These are phyloP conservation scores for Crax fasciolata DNA, from an alignment of 2,797 vertebrate species.

Conservation along the genomic window DNA sequence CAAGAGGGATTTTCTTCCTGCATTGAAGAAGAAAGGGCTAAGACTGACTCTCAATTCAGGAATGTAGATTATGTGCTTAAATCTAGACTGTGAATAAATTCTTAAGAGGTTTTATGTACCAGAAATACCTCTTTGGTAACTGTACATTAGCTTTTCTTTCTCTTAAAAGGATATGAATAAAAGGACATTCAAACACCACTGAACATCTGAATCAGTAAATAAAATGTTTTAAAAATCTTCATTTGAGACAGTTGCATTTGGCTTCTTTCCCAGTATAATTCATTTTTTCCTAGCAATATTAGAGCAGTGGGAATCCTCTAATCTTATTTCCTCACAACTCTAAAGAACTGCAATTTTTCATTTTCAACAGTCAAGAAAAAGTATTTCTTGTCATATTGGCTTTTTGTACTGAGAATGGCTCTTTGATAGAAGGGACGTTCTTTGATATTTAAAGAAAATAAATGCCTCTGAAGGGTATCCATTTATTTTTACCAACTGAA, in stretches of 20 bases:
- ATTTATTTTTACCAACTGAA: not conserved
- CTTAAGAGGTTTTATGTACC: not conserved
- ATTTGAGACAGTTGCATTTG: not conserved
- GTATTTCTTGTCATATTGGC: not conserved
- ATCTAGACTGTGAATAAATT: not conserved
- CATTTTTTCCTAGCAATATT: not conserved
- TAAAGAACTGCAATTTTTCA: not conserved
- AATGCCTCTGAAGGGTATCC: not conserved
- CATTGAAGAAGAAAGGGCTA: not conserved
- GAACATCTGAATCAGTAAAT: not conserved
- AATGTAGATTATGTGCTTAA: not conserved
- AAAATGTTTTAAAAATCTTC: not conserved
- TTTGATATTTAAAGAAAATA: not conserved
- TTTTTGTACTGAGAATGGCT: not conserved
- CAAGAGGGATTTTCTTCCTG: not conserved
- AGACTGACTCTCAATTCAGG: not conserved
- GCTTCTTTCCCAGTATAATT: not conserved
- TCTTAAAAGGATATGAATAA: not conserved
- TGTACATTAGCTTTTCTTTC: not conserved
- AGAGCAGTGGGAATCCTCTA: not conserved
- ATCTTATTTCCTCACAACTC: not conserved
- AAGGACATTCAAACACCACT: not conserved
- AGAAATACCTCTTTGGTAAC: not conserved
- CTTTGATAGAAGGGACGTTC: not conserved
- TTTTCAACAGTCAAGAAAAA: not conserved